Base-by-base conservation (phyloP, 2,113 vertebrate species). In the Uria aalge region DNA sequence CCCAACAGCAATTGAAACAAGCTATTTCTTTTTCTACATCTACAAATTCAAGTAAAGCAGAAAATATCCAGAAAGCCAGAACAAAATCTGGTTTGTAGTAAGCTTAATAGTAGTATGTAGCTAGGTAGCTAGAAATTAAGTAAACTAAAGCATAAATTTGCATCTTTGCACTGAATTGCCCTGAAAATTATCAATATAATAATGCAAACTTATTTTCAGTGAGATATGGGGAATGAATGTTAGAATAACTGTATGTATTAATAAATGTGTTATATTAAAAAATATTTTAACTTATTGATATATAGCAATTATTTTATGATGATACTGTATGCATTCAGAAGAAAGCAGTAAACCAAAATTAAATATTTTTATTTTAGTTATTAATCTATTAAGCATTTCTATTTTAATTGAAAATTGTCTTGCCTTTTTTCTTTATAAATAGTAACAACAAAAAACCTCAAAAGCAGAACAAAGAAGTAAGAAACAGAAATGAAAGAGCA, bases 401-500 rank as follows among this genome's bases (percentile, higher is more conserved):
- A 55, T 80, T 92, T 93, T 94, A 95, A 97, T 66, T 92, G 73
- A 92, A 94, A 96, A 55, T 17, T 85, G 76, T 68, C 68, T 68
- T 85, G 41, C 21, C 69, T 69, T 55, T 93, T 45, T 90, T 87
- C 40, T 17, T 78, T 60, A 56, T 66, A 40, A 52, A 40, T 43
- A 43, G 30, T 41, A 57, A 73, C n/a, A 63, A 23, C 4, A 79
- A 79, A 43, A 60, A 40, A 5, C 10, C 5, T 45, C 11, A 60
- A 55, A 72, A 88, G 14, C 26, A 68, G 19, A 89, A 43, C 30
- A 82, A 67, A 75, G 62, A 32, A 88, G 29, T 36, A 36, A 72
- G n/a, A 81, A 77, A 15, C 19, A 56, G 81, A 67, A 73, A 47
- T 47, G 19, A 73, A 85, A 79, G 27, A 88, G 7, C 17, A 73